Conservation (phyloP, 2,797 vertebrate genomes). For the Todus mexicanus region DNA sequence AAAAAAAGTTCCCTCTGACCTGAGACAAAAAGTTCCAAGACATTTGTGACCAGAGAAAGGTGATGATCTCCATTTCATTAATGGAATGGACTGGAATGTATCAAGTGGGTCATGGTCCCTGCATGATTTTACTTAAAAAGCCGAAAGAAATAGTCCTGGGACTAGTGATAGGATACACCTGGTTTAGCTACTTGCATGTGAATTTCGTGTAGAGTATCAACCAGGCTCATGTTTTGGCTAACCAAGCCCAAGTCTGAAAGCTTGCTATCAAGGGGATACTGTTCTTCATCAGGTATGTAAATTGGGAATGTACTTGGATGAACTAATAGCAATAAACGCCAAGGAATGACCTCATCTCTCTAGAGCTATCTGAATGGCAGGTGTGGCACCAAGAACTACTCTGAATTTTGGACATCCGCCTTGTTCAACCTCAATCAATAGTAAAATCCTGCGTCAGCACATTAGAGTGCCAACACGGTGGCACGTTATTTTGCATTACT, state of each 20-base stretch:
- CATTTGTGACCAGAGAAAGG: background rate
- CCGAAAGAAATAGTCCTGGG: background rate
- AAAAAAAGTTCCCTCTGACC: background rate
- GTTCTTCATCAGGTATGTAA: background rate
- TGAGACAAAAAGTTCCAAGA: background rate
- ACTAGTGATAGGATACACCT: background rate
- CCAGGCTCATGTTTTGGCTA: background rate
- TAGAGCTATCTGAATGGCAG: conserved; percentile 1
- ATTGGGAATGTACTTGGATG: background rate
- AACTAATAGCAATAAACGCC: background rate
- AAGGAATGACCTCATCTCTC: conserved; percentile 6
- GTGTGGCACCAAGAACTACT: background rate
- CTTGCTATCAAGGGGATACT: background rate
- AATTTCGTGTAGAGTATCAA: background rate
- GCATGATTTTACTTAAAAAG: background rate
- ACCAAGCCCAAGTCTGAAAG: background rate
- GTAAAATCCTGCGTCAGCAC: background rate
- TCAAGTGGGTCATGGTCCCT: background rate
- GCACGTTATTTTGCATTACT: background rate
- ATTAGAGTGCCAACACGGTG: background rate
- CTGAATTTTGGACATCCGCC: background rate
- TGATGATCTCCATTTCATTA: background rate
- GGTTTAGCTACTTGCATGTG: background rate
- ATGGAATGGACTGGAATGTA: background rate
- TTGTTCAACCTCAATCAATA: background rate